Evolutionary conservation across 2,797 vertebrate species (phyloP).

Genomic region (Gymnocypris eckloni): DNA sequence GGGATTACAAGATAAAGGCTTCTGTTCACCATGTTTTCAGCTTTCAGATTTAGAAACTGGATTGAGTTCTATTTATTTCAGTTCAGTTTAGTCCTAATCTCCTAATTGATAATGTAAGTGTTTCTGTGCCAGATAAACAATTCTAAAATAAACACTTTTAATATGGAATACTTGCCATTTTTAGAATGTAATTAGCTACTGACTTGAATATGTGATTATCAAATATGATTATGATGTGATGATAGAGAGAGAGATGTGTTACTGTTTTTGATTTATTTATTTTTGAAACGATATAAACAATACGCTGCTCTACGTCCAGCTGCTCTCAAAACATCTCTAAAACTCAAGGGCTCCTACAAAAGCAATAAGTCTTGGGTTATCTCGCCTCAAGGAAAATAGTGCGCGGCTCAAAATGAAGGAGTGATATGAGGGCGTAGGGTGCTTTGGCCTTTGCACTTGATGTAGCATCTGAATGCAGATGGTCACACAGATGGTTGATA

Average conservation of each 20-base stretch:
- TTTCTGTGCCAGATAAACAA: not conserved
- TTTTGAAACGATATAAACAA: no score
- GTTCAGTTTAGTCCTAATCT: not conserved
- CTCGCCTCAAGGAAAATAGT: conserved; percentile 15
- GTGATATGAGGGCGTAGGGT: conserved; percentile 73
- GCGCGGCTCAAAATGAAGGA: conserved; percentile 39
- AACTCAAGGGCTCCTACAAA: not conserved
- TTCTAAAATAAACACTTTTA: not conserved
- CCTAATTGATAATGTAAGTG: not conserved
- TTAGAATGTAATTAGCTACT: not conserved
- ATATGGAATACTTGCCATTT: not conserved
- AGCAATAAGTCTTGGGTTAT: conserved; percentile 18
- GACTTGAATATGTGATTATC: not conserved
- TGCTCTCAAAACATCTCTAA: not conserved
- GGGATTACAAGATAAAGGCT: not conserved
- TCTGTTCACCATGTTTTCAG: not conserved
- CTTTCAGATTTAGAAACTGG: not conserved
- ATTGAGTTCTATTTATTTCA: not conserved
- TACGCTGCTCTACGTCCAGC: not conserved
- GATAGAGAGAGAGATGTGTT: no score
- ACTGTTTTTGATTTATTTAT: not conserved
- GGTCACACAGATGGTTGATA: conserved; percentile 83
- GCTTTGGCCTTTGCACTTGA: conserved; percentile 77
- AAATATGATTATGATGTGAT: no score
- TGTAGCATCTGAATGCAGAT: conserved; percentile 81